These are phyloP conservation scores for Propithecus coquereli DNA, from an alignment of 2,113 vertebrate species.

Conservation along the genomic window DNA sequence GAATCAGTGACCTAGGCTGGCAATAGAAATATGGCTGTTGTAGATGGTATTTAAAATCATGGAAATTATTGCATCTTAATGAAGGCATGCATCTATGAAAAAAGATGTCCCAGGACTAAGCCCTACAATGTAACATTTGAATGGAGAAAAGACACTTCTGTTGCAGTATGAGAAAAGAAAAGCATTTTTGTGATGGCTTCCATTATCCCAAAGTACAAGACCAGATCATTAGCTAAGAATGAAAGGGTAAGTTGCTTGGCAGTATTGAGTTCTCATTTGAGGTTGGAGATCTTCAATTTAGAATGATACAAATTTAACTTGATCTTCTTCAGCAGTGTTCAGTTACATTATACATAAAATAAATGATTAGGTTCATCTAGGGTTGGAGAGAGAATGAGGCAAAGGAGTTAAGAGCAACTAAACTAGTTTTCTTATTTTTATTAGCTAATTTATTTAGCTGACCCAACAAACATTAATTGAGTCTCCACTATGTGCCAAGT, in stretches of 20 bases:
- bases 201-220: neutral
- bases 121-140: neutral
- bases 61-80: neutral
- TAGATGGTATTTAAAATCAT: neutral
- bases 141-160: neutral
- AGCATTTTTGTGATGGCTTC: neutral
- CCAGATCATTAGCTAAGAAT: neutral
- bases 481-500: neutral
- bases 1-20: neutral
- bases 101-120: neutral
- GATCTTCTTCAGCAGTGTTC: neutral
- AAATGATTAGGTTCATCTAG: neutral
- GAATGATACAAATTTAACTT: neutral
- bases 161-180: neutral
- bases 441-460: conserved; percentile 1
- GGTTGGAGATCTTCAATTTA: neutral
- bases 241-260: neutral
- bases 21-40: neutral
- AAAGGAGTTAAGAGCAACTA: neutral
- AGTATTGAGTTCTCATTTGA: neutral
- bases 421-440: neutral
- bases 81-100: neutral
- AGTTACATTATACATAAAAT: neutral
- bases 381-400: neutral
- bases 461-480: neutral